Evolutionary conservation across 1,140 invertebrate species (phyloP).

Genomic region (Sweltsa coloradensis): DNA sequence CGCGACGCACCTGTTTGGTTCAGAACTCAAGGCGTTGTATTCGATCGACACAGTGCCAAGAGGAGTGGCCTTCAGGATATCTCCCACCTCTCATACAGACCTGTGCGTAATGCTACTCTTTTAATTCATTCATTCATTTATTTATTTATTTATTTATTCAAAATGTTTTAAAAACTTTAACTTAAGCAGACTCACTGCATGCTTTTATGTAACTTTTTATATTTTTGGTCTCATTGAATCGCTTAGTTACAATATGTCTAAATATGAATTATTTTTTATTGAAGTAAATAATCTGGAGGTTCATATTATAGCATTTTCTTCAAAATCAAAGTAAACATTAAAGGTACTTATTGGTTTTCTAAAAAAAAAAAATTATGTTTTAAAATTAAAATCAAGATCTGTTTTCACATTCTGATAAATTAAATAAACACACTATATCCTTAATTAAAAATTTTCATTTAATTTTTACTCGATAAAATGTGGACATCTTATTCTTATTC

Average conservation of each 20-base stretch:
- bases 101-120: constrained; percentile 37
- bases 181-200: not conserved
- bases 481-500: no score
- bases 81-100: constrained; percentile 80
- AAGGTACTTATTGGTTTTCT: not conserved
- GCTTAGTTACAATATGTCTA: not conserved
- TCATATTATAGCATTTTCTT: no score
- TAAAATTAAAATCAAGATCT: no score
- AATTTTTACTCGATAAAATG: no score
- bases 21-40: constrained; percentile 78
- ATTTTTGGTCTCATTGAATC: constrained; percentile 10
- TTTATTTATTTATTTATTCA: no score
- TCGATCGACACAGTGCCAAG: constrained; percentile 67
- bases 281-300: no score
- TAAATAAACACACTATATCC: no score
- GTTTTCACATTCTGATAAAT: no score
- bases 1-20: constrained; percentile 85
- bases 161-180: not conserved
- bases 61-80: constrained; percentile 77
- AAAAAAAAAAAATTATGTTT: not conserved
- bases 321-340: not conserved
- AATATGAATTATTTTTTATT: not conserved
- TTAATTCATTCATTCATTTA: constrained; percentile 1
- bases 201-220: not conserved
- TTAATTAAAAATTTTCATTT: no score